phyloP scores from a whole-genome alignment of 2,888 invertebrate genomes.

The Perdita meconis region DNA sequence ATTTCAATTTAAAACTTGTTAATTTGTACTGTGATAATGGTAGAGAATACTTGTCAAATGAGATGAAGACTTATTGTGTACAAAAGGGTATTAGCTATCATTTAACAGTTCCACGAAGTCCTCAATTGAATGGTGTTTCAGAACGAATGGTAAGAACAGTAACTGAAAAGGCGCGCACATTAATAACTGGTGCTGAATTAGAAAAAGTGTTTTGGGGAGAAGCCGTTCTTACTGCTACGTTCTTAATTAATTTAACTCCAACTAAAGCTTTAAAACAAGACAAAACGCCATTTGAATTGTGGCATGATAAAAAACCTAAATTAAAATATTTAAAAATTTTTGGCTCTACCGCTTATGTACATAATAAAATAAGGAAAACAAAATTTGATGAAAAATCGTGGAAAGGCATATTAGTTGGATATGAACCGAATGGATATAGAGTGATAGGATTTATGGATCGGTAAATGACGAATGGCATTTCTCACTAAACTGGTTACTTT shows the following conservation, averaged over 20 bases:
- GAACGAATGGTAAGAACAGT: conserved; percentile 9
- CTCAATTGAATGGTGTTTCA: conserved; percentile 21
- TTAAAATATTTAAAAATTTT: conserved; percentile 16
- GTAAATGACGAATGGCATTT: too few species aligned
- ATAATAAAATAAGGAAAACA: not conserved
- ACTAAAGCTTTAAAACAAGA: not conserved
- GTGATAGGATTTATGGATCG: too few species aligned
- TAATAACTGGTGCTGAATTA: not conserved
- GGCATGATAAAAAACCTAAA: not conserved
- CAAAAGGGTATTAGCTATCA: conserved; percentile 23
- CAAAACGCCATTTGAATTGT: not conserved
- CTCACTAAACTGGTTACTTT: too few species aligned
- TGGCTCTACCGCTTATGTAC: not conserved
- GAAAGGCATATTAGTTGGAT: conserved; percentile 1
- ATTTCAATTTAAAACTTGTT: conserved; percentile 5
- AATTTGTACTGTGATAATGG: conserved; percentile 23
- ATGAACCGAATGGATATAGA: conserved; percentile 8
- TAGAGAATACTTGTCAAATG: conserved; percentile 10
- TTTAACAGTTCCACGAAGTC: conserved; percentile 18
- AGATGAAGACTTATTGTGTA: conserved; percentile 17
- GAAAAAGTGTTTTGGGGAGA: not conserved
- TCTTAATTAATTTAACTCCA: conserved; percentile 7
- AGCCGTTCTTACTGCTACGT: not conserved
- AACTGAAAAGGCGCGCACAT: not conserved
- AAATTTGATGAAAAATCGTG: conserved; percentile 8